Evolutionary conservation across 2,797 vertebrate genomes (phyloP), one percentile per base, ranked within the genome.

Genomic region (Danio aesculapii): DNA sequence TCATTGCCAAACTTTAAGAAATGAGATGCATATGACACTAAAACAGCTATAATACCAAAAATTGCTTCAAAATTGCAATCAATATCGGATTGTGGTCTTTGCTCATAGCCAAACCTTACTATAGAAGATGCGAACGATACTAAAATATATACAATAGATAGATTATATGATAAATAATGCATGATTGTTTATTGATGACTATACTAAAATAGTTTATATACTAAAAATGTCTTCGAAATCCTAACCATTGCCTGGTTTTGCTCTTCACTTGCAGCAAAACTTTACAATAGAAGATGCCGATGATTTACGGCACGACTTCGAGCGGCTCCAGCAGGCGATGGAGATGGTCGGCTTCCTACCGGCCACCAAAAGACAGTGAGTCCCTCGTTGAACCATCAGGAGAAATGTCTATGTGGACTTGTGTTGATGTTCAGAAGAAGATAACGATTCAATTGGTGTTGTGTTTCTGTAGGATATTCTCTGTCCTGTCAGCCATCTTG

Each of bases 301-400:
- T 80, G 98, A 99, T 88, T 92, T 99, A 47, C 94, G 92, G 14
- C 98, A 99, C 57, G 98, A 99, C 80, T 99, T 99, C 0, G 97
- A 99, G 85, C 93, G 98, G n/a, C 92, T 99, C 63, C 98, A 99
- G 89, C 98, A 99, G 91, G 98, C 98, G 47, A 99, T 99, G 98
- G 98, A 99, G 92, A 99, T 99, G 98, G 98, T 99, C 85, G 98
- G 98, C 87, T 99, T 99, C 88, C 97, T 98, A 74, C 92, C 97
- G 0, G 94, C 96, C 79, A 99, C 98, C 64, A 98, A 96, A 91
- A 98, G 95, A 79, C 98, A 99, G 98, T 99, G 79, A 95, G 43
- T 77, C 7, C 46, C 43, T 52, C n/a, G 11, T 52, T 39, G 5
- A 14, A 49, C 30, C 0, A 0, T 4, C 6, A 4, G 0, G 0